Evolutionary conservation across 2,113 vertebrate species (phyloP).

Genomic region (Protobothrops flavoviridis): DNA sequence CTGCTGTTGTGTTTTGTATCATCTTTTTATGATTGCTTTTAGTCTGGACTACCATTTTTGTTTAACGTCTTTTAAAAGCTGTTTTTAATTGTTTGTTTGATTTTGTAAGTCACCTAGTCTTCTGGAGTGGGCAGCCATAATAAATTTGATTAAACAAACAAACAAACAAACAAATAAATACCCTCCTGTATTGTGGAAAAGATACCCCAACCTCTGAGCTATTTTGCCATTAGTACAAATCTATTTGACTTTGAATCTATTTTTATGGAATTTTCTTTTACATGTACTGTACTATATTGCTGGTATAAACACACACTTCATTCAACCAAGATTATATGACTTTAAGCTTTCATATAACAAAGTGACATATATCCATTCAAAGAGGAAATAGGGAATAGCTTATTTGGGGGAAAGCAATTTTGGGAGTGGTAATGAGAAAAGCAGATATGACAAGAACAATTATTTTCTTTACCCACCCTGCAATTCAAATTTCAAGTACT

Average conservation of each 20-base stretch:
- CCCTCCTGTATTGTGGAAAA: neutral
- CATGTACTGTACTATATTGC: neutral
- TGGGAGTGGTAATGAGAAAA: neutral
- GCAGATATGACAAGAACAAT: neutral
- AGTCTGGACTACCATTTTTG: neutral
- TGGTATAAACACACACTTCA: neutral
- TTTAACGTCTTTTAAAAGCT: neutral
- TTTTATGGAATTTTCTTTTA: neutral
- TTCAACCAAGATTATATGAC: neutral
- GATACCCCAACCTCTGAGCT: neutral
- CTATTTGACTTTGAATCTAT: neutral
- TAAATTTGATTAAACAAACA: neutral
- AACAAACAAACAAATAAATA: neutral
- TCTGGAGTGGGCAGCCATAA: neutral
- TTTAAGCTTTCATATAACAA: neutral
- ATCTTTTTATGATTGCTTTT: neutral
- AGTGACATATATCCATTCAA: neutral
- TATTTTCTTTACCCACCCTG: neutral
- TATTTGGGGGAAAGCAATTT: neutral
- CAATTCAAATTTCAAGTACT: neutral
- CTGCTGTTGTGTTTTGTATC: neutral
- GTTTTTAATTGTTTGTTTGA: neutral
- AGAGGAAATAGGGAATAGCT: neutral
- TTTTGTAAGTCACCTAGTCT: neutral
- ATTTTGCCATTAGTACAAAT: neutral